phyloP scores from a whole-genome alignment of 2,888 invertebrate species.

The Ephialtes manifestator region DNA sequence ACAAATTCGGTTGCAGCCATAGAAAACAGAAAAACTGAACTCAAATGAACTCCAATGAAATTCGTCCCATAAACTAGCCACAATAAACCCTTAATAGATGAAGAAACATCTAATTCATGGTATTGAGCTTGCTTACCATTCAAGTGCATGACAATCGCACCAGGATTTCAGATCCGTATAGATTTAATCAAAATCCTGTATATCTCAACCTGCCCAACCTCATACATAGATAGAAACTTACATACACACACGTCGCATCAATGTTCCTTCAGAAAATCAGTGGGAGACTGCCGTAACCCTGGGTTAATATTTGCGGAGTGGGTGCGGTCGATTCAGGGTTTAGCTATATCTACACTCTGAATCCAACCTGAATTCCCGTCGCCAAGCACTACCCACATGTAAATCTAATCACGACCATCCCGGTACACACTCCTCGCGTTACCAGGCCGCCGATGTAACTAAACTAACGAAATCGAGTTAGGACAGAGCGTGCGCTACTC shows the following conservation, averaged over 20 bases:
- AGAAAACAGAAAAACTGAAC: background rate
- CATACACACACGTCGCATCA: slow-evolving; percentile 69
- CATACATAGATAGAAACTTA: background rate
- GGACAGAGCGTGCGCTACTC: slow-evolving; percentile 72
- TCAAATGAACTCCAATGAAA: background rate
- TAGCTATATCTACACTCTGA: slow-evolving; percentile 58
- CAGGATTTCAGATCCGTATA: background rate
- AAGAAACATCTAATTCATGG: background rate
- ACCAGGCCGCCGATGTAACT: slow-evolving; percentile 83
- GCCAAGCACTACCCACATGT: slow-evolving; percentile 81
- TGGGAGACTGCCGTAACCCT: slow-evolving; percentile 61
- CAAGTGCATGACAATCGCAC: slow-evolving; percentile 3
- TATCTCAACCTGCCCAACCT: slow-evolving; percentile 26
- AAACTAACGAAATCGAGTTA: slow-evolving; percentile 86
- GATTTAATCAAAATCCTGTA: slow-evolving; percentile 46
- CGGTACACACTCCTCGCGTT: slow-evolving; percentile 81
- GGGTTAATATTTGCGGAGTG: slow-evolving; percentile 81
- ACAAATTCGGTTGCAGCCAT: background rate
- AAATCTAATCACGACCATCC: slow-evolving; percentile 85
- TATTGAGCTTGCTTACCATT: background rate
- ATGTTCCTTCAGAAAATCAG: slow-evolving; percentile 73
- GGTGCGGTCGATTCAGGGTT: slow-evolving; percentile 70
- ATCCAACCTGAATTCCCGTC: slow-evolving; percentile 67
- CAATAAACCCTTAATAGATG: background rate
- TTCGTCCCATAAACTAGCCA: background rate